Conservation (phyloP, 2,113 vertebrate species). For the Synodontis membranacea region DNA sequence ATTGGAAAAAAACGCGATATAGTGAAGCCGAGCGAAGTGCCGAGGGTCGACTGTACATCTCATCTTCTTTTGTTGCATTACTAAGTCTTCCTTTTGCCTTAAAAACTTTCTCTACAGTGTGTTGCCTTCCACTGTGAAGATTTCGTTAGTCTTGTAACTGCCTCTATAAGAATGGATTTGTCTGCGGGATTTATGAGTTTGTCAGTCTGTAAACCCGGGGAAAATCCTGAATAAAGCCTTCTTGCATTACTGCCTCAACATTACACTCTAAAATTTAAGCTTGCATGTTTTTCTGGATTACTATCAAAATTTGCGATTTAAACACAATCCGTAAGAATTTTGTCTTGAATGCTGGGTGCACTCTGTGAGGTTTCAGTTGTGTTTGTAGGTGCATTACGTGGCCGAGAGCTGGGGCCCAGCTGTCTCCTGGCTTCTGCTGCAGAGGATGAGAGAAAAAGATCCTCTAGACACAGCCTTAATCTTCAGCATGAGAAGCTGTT, state of each 20-base stretch:
- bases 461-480: constrained; percentile 68
- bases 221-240: constrained; percentile 19
- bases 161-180: constrained; percentile 7
- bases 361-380: background rate
- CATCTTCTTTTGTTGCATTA: background rate
- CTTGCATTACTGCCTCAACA: background rate
- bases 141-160: constrained; percentile 8
- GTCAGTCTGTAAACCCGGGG: background rate
- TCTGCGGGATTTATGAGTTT: background rate
- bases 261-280: background rate
- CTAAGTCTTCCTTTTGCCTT: background rate
- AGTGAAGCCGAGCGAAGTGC: no score
- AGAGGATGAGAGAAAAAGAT: constrained; percentile 54
- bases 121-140: background rate
- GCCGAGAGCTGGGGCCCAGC: constrained; percentile 39
- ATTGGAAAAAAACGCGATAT: no score
- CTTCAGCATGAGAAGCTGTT: constrained; percentile 65
- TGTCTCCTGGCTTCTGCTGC: constrained; percentile 58
- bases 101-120: background rate
- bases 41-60: no score
- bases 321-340: background rate
- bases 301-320: constrained; percentile 13
- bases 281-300: constrained; percentile 25
- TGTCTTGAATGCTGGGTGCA: background rate
- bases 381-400: background rate